Conservation (phyloP, 2,888 invertebrate species). For the Therioaphis trifolii region DNA sequence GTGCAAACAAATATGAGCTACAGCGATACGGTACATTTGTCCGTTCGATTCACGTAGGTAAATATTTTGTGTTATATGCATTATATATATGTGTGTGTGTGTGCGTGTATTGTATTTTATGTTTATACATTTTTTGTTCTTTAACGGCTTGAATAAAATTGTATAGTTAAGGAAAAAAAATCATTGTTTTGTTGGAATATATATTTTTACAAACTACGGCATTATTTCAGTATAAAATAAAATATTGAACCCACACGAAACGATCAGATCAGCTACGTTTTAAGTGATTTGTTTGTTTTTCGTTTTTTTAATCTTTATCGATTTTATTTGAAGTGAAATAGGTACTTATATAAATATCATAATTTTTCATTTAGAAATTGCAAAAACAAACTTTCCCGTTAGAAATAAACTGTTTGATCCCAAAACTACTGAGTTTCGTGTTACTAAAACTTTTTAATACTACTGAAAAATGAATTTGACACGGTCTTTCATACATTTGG, state of each 20-base stretch:
- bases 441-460: too few relatives aligned
- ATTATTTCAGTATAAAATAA: neutral
- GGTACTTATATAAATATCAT: neutral
- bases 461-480: too few relatives aligned
- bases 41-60: conserved; percentile 1
- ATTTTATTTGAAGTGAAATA: neutral
- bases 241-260: neutral
- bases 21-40: conserved; percentile 26
- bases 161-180: neutral
- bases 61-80: too few relatives aligned
- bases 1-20: neutral
- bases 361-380: neutral
- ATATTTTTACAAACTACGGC: neutral
- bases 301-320: neutral
- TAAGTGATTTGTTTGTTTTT: neutral
- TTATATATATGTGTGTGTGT: too few relatives aligned
- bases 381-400: neutral
- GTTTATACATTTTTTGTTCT: too few relatives aligned
- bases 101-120: too few relatives aligned
- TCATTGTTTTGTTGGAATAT: conserved; percentile 18
- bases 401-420: too few relatives aligned
- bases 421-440: too few relatives aligned
- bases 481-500: too few relatives aligned
- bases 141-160: neutral
- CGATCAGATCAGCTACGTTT: neutral